Conservation (phyloP, 2,797 vertebrate species). For the Mormyrus proboscirostris region DNA sequence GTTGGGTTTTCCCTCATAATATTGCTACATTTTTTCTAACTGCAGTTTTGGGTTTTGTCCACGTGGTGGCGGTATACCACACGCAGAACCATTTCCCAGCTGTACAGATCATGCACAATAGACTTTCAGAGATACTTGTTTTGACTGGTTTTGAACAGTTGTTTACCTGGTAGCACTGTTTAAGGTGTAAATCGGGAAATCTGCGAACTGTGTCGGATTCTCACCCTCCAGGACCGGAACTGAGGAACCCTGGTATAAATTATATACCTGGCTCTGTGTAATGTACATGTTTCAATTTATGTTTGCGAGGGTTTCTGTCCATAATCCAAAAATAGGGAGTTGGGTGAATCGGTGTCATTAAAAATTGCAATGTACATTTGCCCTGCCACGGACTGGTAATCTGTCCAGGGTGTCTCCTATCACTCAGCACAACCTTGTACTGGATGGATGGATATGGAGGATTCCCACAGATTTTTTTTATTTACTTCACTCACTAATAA, state of each 20-base stretch:
- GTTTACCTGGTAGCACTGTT: not conserved
- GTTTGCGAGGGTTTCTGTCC: not conserved
- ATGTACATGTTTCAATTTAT: not conserved
- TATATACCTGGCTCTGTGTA: not conserved
- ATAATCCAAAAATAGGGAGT: not conserved
- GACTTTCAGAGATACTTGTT: not conserved
- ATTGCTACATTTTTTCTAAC: not conserved
- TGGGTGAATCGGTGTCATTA: not conserved
- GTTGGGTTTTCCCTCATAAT: not conserved
- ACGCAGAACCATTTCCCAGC: not conserved
- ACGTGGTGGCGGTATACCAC: not conserved
- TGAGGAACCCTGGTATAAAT: not conserved
- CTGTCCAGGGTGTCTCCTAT: not conserved
- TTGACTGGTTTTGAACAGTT: not conserved
- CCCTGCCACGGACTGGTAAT: not conserved
- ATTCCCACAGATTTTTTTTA: not conserved
- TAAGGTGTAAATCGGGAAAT: not conserved
- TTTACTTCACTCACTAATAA: not conserved
- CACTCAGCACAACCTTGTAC: not conserved
- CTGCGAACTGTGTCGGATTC: not conserved
- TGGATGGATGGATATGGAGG: not conserved
- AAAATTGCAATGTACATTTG: not conserved
- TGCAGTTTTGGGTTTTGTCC: not conserved
- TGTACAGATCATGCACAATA: not conserved
- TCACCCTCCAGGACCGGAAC: not conserved